These are phyloP conservation scores for Athalia cordata DNA, from an alignment of 2,888 invertebrate genomes.

Conservation along the genomic window DNA sequence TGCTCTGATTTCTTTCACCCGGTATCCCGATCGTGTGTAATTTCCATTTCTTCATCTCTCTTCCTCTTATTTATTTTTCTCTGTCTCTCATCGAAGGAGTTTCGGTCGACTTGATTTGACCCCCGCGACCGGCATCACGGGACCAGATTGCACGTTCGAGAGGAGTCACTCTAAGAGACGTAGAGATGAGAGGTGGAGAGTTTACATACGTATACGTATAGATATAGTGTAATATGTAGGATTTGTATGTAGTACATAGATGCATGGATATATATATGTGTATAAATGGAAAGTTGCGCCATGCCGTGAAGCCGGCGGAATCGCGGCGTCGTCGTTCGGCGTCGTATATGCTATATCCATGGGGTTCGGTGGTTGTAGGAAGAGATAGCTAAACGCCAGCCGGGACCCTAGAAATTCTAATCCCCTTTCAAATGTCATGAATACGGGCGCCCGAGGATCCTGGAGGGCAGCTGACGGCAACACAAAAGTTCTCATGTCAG, in stretches of 20 bases:
- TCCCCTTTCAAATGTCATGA: conserved; percentile 64
- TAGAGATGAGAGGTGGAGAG: background rate
- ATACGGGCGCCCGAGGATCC: conserved; percentile 54
- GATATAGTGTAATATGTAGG: background rate
- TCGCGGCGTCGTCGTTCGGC: background rate
- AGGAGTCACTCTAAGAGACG: too few relatives aligned
- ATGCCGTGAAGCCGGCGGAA: background rate
- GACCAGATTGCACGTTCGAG: conserved; percentile 29
- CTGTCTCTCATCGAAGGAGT: too few relatives aligned
- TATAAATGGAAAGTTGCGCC: background rate
- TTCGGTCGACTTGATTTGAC: conserved; percentile 13
- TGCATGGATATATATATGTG: background rate
- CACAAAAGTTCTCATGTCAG: conserved; percentile 64
- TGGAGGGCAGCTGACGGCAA: conserved; percentile 64
- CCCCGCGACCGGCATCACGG: background rate
- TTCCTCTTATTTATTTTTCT: too few relatives aligned
- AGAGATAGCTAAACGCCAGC: conserved; percentile 47
- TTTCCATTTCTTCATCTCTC: too few relatives aligned
- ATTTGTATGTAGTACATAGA: background rate
- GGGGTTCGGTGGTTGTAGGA: background rate
- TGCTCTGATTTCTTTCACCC: too few relatives aligned
- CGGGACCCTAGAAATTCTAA: conserved; percentile 64
- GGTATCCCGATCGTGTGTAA: too few relatives aligned
- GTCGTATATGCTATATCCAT: background rate
- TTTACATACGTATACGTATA: background rate